Evolutionary conservation across 2,113 vertebrate genomes (phyloP), one percentile per base, ranked within the genome.

Genomic region (Panthera leo): DNA sequence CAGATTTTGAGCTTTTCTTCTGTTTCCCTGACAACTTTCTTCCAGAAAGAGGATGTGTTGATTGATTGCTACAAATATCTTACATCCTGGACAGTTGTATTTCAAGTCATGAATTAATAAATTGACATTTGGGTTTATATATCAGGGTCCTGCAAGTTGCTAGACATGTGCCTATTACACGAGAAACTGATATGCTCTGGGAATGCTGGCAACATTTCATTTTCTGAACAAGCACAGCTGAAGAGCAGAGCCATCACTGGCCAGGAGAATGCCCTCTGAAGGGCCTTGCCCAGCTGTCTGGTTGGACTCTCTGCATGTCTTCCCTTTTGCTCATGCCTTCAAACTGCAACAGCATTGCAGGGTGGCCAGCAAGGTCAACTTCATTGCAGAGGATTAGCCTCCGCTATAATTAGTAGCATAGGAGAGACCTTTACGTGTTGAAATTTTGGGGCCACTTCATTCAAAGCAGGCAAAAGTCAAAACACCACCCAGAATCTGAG

Each of bases 101-200:
- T 89, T 96, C 31, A 80, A 96, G 83, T 55, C 48, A 82, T 82
- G 85, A 65, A 65, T 70, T 68, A 94, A 58, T 58, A 90, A 94
- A 68, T 51, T 39, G 61, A 21, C 53, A 61, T 29, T 92, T 92
- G 55, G 25, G 16, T 94, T 89, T 82, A 80, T 71, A 14, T 67
- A 27, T 65, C 68, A 68, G 63, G 61, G 29, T n/a, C 53, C 39
- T 86, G 2, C 10, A 82, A 73, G 29, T 83, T 61, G 23, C n/a
- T 23, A n/a, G 23, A 76, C 48, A 34, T 9, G 53, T 70, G 27
- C 48, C 71, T 71, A 14, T 23, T 80, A 45, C 23, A 25, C 27
- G 39, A 95, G 45, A 87, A 94, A 79, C 19, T 21, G 7, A 78
- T 39, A 48, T 12, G 18, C 2, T 51, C 86, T 73, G 61, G 68